A percentile compares a stretch with the other conserved stretches of the same genome.
phyloP scores from a whole-genome alignment of 2,113 vertebrate species.

The Sinocyclocheilus rhinocerous region DNA sequence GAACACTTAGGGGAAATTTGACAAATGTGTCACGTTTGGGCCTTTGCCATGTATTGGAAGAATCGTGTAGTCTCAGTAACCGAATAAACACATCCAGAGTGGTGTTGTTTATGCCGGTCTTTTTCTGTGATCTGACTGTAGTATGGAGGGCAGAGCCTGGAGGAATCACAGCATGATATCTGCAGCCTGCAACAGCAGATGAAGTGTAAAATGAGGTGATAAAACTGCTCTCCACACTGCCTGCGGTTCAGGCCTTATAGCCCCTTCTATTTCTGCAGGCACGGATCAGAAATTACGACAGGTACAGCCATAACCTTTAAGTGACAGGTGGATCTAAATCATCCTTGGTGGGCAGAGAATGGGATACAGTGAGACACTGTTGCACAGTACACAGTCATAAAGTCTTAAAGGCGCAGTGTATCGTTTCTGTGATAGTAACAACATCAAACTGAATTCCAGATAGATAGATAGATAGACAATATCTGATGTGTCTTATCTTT shows the following conservation, averaged over 20 bases:
- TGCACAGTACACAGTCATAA: not conserved
- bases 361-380: not conserved
- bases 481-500: not conserved
- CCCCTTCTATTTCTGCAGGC: no score
- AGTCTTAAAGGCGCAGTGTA: constrained; percentile 7
- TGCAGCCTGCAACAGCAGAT: no score
- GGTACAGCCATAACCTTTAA: not conserved
- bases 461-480: not conserved
- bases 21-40: not conserved
- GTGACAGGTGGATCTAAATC: not conserved
- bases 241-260: no score
- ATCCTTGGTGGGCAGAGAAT: not conserved
- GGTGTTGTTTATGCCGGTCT: not conserved
- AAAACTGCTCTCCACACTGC: no score
- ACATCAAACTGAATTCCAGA: not conserved
- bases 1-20: not conserved
- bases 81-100: not conserved
- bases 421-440: not conserved
- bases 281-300: no score
- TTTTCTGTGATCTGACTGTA: constrained; percentile 24
- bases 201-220: no score
- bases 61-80: not conserved
- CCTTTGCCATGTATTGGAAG: not conserved
- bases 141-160: not conserved
- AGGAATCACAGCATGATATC: no score